Evolutionary conservation across 2,797 vertebrate species (phyloP).

Genomic region (Glossophaga mutica): DNA sequence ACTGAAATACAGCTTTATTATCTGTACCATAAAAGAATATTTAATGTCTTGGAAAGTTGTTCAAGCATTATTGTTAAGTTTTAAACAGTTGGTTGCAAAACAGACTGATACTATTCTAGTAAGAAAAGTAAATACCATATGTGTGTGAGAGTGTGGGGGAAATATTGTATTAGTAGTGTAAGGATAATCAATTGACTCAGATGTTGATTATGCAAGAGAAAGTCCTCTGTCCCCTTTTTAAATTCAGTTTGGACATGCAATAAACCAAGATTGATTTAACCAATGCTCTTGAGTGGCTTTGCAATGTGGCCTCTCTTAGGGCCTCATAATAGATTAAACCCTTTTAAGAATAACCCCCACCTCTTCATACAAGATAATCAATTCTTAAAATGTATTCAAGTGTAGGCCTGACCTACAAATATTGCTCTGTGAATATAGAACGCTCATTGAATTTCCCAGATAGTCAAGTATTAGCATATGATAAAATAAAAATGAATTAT

Average conservation of each 20-base stretch:
- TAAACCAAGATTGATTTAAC: neutral
- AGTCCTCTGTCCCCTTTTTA: neutral
- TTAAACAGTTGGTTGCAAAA: neutral
- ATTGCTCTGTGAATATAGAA: neutral
- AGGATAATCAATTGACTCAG: neutral
- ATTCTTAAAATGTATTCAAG: neutral
- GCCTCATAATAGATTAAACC: neutral
- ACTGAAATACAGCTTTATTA: neutral
- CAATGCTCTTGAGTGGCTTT: neutral
- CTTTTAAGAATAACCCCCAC: neutral
- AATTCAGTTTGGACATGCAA: neutral
- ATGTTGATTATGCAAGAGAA: neutral
- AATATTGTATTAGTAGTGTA: neutral
- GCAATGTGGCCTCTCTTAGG: neutral
- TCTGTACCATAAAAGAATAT: neutral
- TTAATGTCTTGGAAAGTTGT: slow-evolving; percentile 24
- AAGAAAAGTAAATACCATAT: neutral
- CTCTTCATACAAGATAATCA: neutral
- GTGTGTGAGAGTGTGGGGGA: neutral
- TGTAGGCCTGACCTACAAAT: neutral
- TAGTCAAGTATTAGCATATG: neutral
- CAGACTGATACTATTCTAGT: neutral
- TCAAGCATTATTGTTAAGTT: slow-evolving; percentile 31
- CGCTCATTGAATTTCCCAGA: neutral
- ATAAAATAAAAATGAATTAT: slow-evolving; percentile 3